A percentile compares a stretch with the other conserved stretches of the same genome.
Evolutionary conservation across 2,888 invertebrate genomes (phyloP).

Genomic region (Ectobius pallidus): DNA sequence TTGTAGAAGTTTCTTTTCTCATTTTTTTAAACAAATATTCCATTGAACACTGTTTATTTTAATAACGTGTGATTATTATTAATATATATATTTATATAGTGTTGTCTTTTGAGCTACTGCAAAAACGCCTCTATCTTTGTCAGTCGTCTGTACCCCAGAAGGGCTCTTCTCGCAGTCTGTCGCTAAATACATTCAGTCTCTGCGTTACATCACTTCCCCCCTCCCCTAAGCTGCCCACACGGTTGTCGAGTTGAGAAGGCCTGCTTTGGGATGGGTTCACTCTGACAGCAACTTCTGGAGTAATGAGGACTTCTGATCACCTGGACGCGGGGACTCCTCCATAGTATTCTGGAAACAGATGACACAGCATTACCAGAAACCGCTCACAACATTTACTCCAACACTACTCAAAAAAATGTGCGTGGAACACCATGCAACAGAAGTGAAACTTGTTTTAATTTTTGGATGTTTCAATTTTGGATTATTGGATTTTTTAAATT

Average conservation of each 20-base stretch:
- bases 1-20: conserved; percentile 32
- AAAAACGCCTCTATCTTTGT: background rate
- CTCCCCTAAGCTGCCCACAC: conserved; percentile 14
- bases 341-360: conserved; percentile 68
- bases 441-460: too few relatives aligned
- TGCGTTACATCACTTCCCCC: background rate
- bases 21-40: conserved; percentile 34
- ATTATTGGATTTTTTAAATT: too few relatives aligned
- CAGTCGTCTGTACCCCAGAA: background rate
- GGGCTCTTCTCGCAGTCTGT: background rate
- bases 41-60: conserved; percentile 34
- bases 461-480: too few relatives aligned
- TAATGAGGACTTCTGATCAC: conserved; percentile 80
- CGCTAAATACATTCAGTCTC: conserved; percentile 5
- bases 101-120: conserved; percentile 39
- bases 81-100: conserved; percentile 32
- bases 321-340: conserved; percentile 71
- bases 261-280: conserved; percentile 56
- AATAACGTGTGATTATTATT: conserved; percentile 24
- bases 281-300: conserved; percentile 87
- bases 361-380: too few relatives aligned
- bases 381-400: background rate
- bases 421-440: too few relatives aligned
- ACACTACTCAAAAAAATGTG: too few relatives aligned
- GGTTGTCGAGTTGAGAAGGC: conserved; percentile 3